Base-by-base conservation (phyloP, 2,797 vertebrate species). In the Saxicola maurus region DNA sequence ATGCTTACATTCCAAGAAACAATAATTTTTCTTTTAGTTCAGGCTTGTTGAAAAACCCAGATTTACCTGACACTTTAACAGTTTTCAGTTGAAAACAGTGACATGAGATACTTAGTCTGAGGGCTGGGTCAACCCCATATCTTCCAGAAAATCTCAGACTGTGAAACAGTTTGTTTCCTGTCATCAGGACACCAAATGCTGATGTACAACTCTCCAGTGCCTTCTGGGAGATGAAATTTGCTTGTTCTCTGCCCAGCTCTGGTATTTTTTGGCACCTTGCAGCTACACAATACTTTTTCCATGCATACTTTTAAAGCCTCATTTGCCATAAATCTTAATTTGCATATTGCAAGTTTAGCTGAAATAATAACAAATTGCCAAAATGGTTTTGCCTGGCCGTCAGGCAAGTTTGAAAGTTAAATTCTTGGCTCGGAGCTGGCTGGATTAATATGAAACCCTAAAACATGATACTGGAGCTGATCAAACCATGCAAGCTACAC, bases 161-260 rank as follows among this genome's bases (percentile, higher is more conserved):
- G 87, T 87, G 87, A 94, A 94, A 91, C 57, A 84, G 83, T 95
- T 94, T 92, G 89, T 94, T 94, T 94, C 89, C 93, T 93, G 91
- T 95, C 91, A 94, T 92, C 86, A 86, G 80, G 69, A 92, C 67
- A 67, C 71, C 86, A 91, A 95, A 89, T 38, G 82, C 89, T 95
- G 94, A 94, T 87, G 74, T 89, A 94, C 87, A 93, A 2, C 87
- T 83, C 89, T 82, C 66, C n/a, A 30, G 67, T 61, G 77, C 65
- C 71, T 94, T 78, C 82, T 89, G 72, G 71, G 74, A 80, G 27
- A 16, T 86, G 67, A 74, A 83, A 92, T 64, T 86, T 0, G 2
- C 60, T 76, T 93, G 64, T 79, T 93, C 66, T 62, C 86, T 89
- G 77, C 80, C 89, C 82, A 65, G 64, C 33, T 82, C 74, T 84